A percentile compares a stretch with the other conserved stretches of the same genome.
These are phyloP conservation scores for Lethenteron reissneri DNA, from an alignment of 2,113 vertebrate species.

Conservation along the genomic window DNA sequence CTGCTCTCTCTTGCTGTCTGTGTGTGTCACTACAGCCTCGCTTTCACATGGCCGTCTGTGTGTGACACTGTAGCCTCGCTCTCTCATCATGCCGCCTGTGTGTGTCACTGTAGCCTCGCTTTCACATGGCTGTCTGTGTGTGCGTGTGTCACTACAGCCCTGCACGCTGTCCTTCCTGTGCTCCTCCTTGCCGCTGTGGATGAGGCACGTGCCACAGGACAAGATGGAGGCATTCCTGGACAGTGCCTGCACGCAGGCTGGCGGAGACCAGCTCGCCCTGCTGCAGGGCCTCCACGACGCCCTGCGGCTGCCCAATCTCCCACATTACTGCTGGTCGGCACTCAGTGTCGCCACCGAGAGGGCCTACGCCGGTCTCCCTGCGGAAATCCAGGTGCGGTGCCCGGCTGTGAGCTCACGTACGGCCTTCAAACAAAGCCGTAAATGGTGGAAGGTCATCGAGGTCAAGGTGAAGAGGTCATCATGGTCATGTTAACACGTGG, in stretches of 20 bases:
- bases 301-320: slow-evolving; percentile 49
- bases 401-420: background rate
- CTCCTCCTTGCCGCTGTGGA: slow-evolving; percentile 36
- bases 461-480: background rate
- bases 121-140: too few relatives aligned
- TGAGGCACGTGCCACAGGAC: slow-evolving; percentile 64
- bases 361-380: slow-evolving; percentile 51
- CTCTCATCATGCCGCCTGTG: too few relatives aligned
- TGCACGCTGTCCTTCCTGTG: slow-evolving; percentile 20
- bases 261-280: slow-evolving; percentile 15
- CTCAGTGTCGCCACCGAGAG: slow-evolving; percentile 40
- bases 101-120: too few relatives aligned
- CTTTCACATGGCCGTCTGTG: too few relatives aligned
- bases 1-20: too few relatives aligned
- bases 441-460: background rate
- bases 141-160: too few relatives aligned
- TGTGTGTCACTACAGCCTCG: too few relatives aligned
- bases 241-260: background rate
- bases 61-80: too few relatives aligned
- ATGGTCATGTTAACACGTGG: background rate
- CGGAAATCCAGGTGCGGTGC: slow-evolving; percentile 37
- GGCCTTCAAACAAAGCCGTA: too few relatives aligned
- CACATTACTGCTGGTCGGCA: slow-evolving; percentile 42
- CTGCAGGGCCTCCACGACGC: slow-evolving; percentile 46
- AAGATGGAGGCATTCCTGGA: slow-evolving; percentile 47